Percentiles rank a stretch among this genome's conserved stretches.
Evolutionary conservation across 1,140 invertebrate species (phyloP).

Genomic region (Geopemphigus sp.): DNA sequence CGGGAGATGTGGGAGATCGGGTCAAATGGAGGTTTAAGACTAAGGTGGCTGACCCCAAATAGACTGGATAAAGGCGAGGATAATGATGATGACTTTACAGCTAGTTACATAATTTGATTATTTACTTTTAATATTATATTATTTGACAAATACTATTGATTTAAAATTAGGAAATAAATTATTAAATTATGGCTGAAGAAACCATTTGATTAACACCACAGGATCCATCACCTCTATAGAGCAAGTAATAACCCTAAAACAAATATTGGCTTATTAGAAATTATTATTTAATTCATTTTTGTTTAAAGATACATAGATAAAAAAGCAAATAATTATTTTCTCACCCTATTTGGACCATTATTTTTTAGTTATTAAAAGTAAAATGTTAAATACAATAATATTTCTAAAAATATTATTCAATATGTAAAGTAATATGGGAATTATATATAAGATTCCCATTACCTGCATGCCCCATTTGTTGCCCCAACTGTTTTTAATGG

Average conservation of each 20-base stretch:
- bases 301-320: neutral
- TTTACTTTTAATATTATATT: neutral
- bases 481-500: constrained; percentile 93
- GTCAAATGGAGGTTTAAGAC: too few species aligned
- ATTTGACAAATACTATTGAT: too few species aligned
- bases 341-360: constrained; percentile 14
- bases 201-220: constrained; percentile 92
- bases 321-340: neutral
- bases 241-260: constrained; percentile 85
- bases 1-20: too few species aligned
- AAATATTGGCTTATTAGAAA: constrained; percentile 40
- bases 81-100: too few species aligned
- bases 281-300: too few species aligned
- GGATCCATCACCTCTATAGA: constrained; percentile 90
- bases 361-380: neutral
- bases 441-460: constrained; percentile 56
- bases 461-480: constrained; percentile 73
- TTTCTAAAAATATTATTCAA: neutral
- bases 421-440: constrained; percentile 52
- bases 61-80: too few species aligned
- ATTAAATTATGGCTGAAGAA: constrained; percentile 71
- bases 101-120: neutral
- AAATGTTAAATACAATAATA: neutral
- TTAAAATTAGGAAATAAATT: neutral
- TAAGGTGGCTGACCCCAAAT: too few species aligned